Base-by-base conservation (phyloP, 2,113 vertebrate species). In the Myotis yumanensis region DNA sequence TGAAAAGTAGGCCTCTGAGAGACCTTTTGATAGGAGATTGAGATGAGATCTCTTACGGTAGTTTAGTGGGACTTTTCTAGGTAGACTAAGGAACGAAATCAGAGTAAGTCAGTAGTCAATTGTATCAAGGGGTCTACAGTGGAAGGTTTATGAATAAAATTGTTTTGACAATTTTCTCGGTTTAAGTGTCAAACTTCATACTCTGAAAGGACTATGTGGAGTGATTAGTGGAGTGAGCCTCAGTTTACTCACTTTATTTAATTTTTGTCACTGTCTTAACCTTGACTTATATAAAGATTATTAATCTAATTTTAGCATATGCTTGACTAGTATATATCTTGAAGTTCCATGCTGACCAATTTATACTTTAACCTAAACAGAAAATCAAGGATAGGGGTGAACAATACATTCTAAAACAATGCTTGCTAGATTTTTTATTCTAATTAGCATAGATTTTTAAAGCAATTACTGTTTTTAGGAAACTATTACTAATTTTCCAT, bases 371-470 rank as follows among this genome's bases (percentile, higher is more conserved):
- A 30, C 32, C 40, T 89, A 75, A 40, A 80, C 64, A 73, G 40
- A 95, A 90, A 87, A 71, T 69, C 16, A 83, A 43, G 52, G 6
- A 3, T 87, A 12, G 15, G 12, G 8, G 37, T 77, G 28, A 88
- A 71, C 76, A 69, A 69, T 92, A 92, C 23, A 62, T 91, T 89
- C 37, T 95, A 79, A 94, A 90, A 72, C 12, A 90, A 91, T 37
- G 71, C 89, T 12, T 12, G 8, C 48, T 92, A 35, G 64, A 62
- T 87, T 79, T 90, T 52, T 88, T 77, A 91, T 40, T 93, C 17
- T 93, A 8, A 76, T 69, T 95, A 94, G 25, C 37, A 82, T 72
- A 88, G 37, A 32, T 91, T 32, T 88, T 72, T 3, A 59, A 84
- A 90, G 22, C 85, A 86, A 57, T 95, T 90, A 64, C 57, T 81